phyloP scores from a whole-genome alignment of 2,888 invertebrate genomes.

The Rhodophaea formosa region DNA sequence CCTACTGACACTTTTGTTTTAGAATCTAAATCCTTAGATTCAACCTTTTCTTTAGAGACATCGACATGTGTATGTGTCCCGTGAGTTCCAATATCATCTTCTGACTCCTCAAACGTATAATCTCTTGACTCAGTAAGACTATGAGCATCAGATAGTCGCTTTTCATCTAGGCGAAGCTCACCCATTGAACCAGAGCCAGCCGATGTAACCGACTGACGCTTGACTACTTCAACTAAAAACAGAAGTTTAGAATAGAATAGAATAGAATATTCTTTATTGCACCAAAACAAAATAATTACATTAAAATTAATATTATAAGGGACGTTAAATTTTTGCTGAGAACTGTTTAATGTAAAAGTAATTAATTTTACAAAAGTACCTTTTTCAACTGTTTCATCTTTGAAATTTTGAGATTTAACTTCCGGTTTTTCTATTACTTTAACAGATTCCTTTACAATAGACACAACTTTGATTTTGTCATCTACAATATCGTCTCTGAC shows the following conservation, averaged over 20 bases:
- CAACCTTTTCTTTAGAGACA: conserved; percentile 52
- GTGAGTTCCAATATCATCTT: conserved; percentile 74
- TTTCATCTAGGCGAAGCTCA: conserved; percentile 72
- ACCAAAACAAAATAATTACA: no score
- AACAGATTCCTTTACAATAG: conserved; percentile 31
- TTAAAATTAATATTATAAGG: no score
- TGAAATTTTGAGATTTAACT: conserved; percentile 37
- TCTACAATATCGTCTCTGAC: conserved; percentile 42
- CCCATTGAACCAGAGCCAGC: conserved; percentile 68
- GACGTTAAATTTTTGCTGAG: no score
- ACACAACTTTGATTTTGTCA: conserved; percentile 38
- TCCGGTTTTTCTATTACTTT: conserved; percentile 46
- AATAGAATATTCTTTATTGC: no score
- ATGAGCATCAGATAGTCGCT: conserved; percentile 73
- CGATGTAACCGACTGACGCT: conserved; percentile 74
- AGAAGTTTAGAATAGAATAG: not conserved
- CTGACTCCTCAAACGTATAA: conserved; percentile 78
- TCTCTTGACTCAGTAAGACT: conserved; percentile 76
- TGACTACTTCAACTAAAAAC: conserved; percentile 52
- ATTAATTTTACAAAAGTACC: conserved; percentile 46
- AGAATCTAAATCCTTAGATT: conserved; percentile 52
- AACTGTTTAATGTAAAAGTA: no score
- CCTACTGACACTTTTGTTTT: conserved; percentile 40
- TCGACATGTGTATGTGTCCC: conserved; percentile 70
- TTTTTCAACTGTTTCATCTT: conserved; percentile 52